Evolutionary conservation across 2,797 vertebrate genomes (phyloP), one percentile per base, ranked within the genome.

Genomic region (Eleutherodactylus coqui): DNA sequence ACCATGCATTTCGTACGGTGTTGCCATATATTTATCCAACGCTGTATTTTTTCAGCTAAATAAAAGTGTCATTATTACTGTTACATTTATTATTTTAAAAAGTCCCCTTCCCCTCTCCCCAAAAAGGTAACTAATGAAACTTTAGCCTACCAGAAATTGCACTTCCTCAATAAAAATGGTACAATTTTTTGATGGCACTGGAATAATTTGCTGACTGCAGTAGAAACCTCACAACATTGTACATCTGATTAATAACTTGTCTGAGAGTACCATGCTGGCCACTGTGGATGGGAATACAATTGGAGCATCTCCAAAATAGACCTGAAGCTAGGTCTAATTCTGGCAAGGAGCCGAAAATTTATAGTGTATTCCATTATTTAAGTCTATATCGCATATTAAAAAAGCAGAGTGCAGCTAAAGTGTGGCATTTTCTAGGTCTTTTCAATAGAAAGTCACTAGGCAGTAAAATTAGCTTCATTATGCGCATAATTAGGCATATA

Each of bases 401-500:
- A n/a, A 43, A 38, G 11, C 51, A 77, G 75, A 55, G 38, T 55
- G 49, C 51, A 58, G 75, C 51, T 55, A 77, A 77, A 38, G 21
- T 55, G 51, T 75, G 73, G 45, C 73, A 51, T 49, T 38, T 53
- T 36, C 43, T 16, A n/a, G 32, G 51, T 34, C 19, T 55, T 77
- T 58, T 4, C 34, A n/a, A 58, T 77, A 38, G 29, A 55, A 75
- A 77, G 29, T 53, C 49, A 36, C 29, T 32, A 55, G 29, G 75
- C 49, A 55, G 75, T 38, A 58, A 62, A 60, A 79, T 62, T 3
- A 62, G n/a, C 36, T 78, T 45, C 14, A 14, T 45, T 79, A 64
- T 79, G 47, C 34, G 55, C 76, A 79, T 79, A 79, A 79, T 79
- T 77, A 77, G 75, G 32, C 75, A 77, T 55, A 47, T 21, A 51